Evolutionary conservation across 2,113 vertebrate species (phyloP), one percentile per base, ranked within the genome.

Genomic region (Halichoeres trimaculatus): DNA sequence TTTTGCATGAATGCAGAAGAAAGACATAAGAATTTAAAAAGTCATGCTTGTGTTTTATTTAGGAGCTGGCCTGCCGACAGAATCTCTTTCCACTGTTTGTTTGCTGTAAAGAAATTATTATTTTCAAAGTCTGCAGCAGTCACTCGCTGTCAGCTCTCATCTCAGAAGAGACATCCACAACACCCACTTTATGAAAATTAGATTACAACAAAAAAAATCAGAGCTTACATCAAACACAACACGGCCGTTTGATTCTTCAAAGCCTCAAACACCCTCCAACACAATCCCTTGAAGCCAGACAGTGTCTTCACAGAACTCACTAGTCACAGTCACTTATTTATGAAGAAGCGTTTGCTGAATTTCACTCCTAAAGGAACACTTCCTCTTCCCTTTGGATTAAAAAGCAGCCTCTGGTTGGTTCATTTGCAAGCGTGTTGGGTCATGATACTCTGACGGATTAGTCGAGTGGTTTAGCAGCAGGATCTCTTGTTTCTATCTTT

Each of bases 181-280:
- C 71, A 47, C 63, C 70, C 52, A 40, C 71, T 79, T 85, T 60
- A 88, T 88, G 70, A 89, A 89, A 88, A 87, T 79, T 81, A 62
- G 48, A 88, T 88, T 83, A 80, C 74, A 88, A 83, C 16, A 1
- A 61, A 74, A 41, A n/a, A 79, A 80, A 87, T 88, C 85, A 45
- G 69, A 77, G 68, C 64, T 74, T 76, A 88, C 77, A 88, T 89
- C 88, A 90, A 89, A 87, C 81, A 35, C 74, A 76, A 85, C 79
- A 81, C 50, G 30, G 56, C 45, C 8, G 74, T 83, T 84, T 83
- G 81, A 90, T 87, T 85, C 74, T 81, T 83, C 79, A 83, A 87
- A 83, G 76, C 56, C 52, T 78, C 80, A 57, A 69, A 78, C 53
- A 60, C 70, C 70, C 52, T 38, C 41, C 58, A 79, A 80, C 57